Evolutionary conservation across 2,888 invertebrate genomes (phyloP).

Genomic region (Pyralis farinalis): DNA sequence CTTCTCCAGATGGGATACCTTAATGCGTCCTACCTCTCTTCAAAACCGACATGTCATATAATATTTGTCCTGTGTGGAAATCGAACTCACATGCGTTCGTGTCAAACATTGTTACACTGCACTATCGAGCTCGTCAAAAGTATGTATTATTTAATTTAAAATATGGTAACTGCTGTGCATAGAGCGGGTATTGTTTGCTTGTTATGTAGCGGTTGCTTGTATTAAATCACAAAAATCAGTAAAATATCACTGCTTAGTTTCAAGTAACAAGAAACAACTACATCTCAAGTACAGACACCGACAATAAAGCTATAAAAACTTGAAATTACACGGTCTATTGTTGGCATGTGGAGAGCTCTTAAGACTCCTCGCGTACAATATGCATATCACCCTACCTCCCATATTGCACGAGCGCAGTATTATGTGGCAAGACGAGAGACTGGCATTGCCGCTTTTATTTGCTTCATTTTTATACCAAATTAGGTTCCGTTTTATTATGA

Average conservation of each 20-base stretch:
- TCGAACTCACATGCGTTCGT: too few relatives aligned
- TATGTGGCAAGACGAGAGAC: slow-evolving; percentile 8
- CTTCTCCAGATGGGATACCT: too few relatives aligned
- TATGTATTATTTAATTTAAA: too few relatives aligned
- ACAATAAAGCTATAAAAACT: slow-evolving; percentile 46
- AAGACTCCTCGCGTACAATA: slow-evolving; percentile 36
- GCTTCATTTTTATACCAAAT: background rate
- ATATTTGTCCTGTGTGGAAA: too few relatives aligned
- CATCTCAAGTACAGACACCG: slow-evolving; percentile 8
- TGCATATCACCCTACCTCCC: slow-evolving; percentile 38
- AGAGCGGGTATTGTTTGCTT: too few relatives aligned
- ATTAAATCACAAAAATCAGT: too few relatives aligned
- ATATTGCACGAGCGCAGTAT: slow-evolving; percentile 19
- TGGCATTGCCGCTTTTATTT: slow-evolving; percentile 1
- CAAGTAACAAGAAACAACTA: background rate
- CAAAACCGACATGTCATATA: too few relatives aligned
- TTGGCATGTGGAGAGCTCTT: slow-evolving; percentile 43
- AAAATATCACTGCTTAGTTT: background rate
- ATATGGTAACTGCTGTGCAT: too few relatives aligned
- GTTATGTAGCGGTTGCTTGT: too few relatives aligned
- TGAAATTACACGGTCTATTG: slow-evolving; percentile 46
- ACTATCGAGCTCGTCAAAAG: too few relatives aligned
- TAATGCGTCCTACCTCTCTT: too few relatives aligned
- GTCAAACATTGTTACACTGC: too few relatives aligned
- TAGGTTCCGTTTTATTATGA: background rate